Evolutionary conservation across 2,797 vertebrate genomes (phyloP).

Genomic region (Poeciliopsis gracilis): DNA sequence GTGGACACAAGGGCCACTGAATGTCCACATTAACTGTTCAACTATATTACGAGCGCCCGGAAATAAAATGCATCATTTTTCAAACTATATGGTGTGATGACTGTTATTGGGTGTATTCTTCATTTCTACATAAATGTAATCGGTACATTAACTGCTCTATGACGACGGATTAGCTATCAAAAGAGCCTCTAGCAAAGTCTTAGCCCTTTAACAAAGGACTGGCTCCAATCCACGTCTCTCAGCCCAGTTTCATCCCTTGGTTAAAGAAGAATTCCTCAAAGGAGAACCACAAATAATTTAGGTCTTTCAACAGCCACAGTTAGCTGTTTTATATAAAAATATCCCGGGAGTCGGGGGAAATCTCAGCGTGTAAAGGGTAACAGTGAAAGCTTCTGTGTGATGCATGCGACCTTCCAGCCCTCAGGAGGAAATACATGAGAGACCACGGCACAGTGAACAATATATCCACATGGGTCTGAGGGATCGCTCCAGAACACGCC

Average conservation of each 20-base stretch:
- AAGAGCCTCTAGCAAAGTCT: not conserved
- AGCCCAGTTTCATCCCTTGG: not conserved
- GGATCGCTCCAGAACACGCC: not conserved
- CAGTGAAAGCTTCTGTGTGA: conserved; percentile 1
- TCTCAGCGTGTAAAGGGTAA: conserved; percentile 8
- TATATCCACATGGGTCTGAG: not conserved
- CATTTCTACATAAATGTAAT: not conserved
- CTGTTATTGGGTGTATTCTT: not conserved
- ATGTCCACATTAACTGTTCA: not conserved
- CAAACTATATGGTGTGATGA: not conserved
- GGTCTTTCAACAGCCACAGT: not conserved
- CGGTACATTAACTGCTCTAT: not conserved
- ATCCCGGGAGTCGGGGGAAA: conserved; percentile 9
- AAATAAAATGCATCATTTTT: not conserved
- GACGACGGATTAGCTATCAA: not conserved
- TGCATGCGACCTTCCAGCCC: conserved; percentile 10
- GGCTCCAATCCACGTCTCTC: not conserved
- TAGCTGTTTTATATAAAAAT: conserved; percentile 5
- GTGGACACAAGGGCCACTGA: not conserved
- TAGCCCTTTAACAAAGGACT: not conserved
- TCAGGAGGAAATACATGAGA: not conserved
- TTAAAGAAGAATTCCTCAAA: not conserved
- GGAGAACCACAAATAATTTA: conserved; percentile 4
- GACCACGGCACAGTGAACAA: conserved; percentile 3
- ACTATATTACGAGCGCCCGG: not conserved